A percentile compares a stretch with the other conserved stretches of the same genome.
Evolutionary conservation across 1,140 invertebrate species (phyloP).

Genomic region (Papilio xuthus): DNA sequence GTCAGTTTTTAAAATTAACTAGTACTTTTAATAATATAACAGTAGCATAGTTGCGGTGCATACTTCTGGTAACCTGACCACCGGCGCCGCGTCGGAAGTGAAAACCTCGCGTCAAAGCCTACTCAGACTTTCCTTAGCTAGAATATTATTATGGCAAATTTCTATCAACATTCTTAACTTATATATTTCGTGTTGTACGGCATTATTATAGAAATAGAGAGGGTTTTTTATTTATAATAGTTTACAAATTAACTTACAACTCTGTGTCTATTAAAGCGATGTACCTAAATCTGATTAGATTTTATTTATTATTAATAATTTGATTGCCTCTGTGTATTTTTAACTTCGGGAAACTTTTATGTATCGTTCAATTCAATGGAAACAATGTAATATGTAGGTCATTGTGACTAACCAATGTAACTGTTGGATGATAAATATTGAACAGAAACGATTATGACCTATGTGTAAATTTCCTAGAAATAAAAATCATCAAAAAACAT

Average conservation of each 20-base stretch:
- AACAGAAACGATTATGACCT: background rate
- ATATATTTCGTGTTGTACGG: background rate
- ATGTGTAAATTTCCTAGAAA: background rate
- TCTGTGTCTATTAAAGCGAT: too few species aligned
- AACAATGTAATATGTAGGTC: constrained; percentile 37
- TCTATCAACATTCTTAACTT: background rate
- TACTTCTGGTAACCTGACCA: constrained; percentile 40
- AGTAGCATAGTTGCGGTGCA: background rate
- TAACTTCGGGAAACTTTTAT: constrained; percentile 7
- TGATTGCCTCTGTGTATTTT: background rate
- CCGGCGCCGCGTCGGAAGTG: constrained; percentile 58
- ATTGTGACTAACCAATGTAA: background rate
- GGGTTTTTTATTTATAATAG: too few species aligned
- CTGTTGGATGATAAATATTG: background rate
- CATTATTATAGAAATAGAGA: too few species aligned
- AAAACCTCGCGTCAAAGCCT: constrained; percentile 47
- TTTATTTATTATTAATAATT: too few species aligned
- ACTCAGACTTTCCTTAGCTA: background rate
- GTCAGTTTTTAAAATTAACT: background rate
- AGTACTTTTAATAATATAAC: background rate
- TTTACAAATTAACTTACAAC: too few species aligned
- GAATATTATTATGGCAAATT: constrained; percentile 11
- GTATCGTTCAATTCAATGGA: constrained; percentile 40
- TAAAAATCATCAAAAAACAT: background rate
- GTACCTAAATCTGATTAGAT: too few species aligned